Percentiles rank a stretch among this genome's conserved stretches.
Evolutionary conservation across 2,888 invertebrate genomes (phyloP).

Genomic region (Resseliella maxima): DNA sequence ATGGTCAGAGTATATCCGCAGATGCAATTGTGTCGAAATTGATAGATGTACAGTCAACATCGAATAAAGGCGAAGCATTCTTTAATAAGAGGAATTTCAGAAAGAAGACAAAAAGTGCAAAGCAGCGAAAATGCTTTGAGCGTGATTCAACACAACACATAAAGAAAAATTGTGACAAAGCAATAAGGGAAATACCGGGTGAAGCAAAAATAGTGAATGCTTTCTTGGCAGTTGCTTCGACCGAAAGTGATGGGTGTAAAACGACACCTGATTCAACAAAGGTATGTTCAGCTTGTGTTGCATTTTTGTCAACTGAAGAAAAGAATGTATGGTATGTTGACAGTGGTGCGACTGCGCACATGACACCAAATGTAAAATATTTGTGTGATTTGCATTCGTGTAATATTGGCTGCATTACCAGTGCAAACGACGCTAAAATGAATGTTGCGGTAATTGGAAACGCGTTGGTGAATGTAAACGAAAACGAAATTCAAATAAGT

Average conservation of each 20-base stretch:
- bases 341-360: background rate
- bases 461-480: slow-evolving; percentile 58
- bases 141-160: too few species aligned
- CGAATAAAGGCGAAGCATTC: background rate
- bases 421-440: slow-evolving; percentile 58
- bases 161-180: too few species aligned
- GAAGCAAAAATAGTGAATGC: too few species aligned
- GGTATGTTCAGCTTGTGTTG: too few species aligned
- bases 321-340: background rate
- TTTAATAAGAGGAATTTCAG: background rate
- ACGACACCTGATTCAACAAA: too few species aligned
- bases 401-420: slow-evolving; percentile 56
- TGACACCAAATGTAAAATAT: background rate
- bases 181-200: too few species aligned
- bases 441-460: slow-evolving; percentile 56
- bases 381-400: too few species aligned
- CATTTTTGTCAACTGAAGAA: too few species aligned
- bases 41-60: background rate
- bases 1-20: background rate
- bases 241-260: too few species aligned
- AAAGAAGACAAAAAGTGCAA: too few species aligned
- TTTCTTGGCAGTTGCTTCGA: too few species aligned
- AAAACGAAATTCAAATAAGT: background rate
- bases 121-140: too few species aligned
- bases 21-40: background rate